phyloP scores from a whole-genome alignment of 2,113 vertebrate species.

The Pedetes capensis region DNA sequence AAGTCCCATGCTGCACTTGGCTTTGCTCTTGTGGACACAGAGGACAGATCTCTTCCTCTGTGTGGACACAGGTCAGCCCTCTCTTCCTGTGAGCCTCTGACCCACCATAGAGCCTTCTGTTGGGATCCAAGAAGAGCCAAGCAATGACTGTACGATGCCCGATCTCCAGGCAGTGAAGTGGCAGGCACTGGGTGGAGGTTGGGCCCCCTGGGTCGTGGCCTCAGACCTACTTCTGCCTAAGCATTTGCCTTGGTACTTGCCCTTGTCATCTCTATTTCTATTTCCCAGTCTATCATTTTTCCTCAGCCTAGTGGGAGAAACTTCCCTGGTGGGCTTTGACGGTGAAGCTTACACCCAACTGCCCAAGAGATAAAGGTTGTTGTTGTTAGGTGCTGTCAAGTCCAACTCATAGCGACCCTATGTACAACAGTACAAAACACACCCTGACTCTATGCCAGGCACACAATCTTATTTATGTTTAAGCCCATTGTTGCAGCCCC shows the following conservation, averaged over 20 bases:
- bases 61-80: neutral
- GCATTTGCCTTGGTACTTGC: neutral
- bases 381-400: too few species aligned
- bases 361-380: neutral
- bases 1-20: neutral
- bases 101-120: neutral
- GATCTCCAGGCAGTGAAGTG: neutral
- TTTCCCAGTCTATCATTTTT: neutral
- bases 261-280: neutral
- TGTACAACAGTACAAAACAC: too few species aligned
- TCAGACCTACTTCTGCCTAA: neutral
- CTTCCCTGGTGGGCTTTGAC: neutral
- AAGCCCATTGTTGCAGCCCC: too few species aligned
- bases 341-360: neutral
- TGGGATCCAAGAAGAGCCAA: neutral
- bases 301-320: neutral
- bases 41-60: neutral
- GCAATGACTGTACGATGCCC: neutral
- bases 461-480: too few species aligned
- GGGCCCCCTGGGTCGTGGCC: neutral
- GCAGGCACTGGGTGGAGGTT: neutral
- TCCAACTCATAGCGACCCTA: too few species aligned
- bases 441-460: too few species aligned
- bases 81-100: neutral
- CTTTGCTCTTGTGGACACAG: neutral